Base-by-base conservation (phyloP, 1,140 invertebrate genomes). In the Bradynema listronoti region DNA sequence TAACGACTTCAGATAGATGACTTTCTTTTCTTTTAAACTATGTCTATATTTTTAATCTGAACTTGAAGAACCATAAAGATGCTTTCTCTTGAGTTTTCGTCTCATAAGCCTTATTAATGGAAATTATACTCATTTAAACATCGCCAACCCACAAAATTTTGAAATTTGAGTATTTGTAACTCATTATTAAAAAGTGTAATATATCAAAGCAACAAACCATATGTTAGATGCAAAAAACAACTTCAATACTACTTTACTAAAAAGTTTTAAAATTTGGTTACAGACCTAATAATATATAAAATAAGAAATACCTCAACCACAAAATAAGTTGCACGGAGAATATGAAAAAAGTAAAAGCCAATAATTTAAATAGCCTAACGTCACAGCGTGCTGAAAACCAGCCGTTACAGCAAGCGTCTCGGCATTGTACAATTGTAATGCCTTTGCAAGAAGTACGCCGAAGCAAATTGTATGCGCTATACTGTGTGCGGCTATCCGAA, bases 311-410 rank as follows among this genome's bases (percentile, higher is more conserved):
- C 69, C 56, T 65, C n/a, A 66, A 30, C 36, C 43, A 64, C 16
- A 78, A 47, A 19, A 67, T 73, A 33, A 78, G 56, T 53, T 76
- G 73, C 24, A 76, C 73, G 34, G 60, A 56, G 34, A 78, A 54
- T 29, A 76, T 77, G 53, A 76, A 76, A 42, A 77, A 74, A 76
- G 30, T 14, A 78, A 49, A 30, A 76, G 61, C 72, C 72, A 75
- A 53, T 75, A 75, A 50, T 75, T 75, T 64, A 65, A 77, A 56
- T 68, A 77, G 22, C 75, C 68, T 36, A 75, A 71, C n/a, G n/a
- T n/a, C n/a, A n/a, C n/a, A n/a, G n/a, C n/a, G 30, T 76, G 70
- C 24, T 56, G 52, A 16, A 62, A 29, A 32, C 34, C 27, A 43
- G 62, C 33, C 27, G 56, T 29, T 59, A 61, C 25, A 56, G 5